Percentiles rank a stretch among this genome's conserved stretches.
phyloP scores from a whole-genome alignment of 2,888 invertebrate genomes.

The Panzeria rudis region DNA sequence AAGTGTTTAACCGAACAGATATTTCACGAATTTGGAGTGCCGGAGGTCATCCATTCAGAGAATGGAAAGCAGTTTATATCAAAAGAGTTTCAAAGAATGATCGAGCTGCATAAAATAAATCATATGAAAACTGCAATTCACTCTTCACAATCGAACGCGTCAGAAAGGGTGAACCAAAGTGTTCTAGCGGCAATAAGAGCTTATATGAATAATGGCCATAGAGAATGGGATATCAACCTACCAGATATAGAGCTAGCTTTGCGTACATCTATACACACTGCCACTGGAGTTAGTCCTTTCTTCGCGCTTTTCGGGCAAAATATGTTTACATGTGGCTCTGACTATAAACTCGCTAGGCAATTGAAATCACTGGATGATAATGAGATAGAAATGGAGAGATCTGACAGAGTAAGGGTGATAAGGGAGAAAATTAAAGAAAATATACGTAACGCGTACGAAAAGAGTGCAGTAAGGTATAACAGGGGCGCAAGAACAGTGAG shows the following conservation, averaged over 20 bases:
- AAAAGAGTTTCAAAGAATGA: neutral
- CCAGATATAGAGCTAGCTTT: neutral
- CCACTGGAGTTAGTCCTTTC: too few species aligned
- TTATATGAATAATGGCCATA: neutral
- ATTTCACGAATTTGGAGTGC: neutral
- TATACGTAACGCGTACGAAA: too few species aligned
- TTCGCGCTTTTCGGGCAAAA: too few species aligned
- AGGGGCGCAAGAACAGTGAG: too few species aligned
- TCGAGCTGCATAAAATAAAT: neutral
- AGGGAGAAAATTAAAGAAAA: conserved; percentile 39
- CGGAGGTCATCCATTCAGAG: neutral
- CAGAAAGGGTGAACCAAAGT: neutral
- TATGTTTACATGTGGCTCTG: too few species aligned
- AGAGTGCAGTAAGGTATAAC: too few species aligned
- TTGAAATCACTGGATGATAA: too few species aligned
- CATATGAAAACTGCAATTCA: neutral
- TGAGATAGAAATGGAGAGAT: too few species aligned
- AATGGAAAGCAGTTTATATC: neutral
- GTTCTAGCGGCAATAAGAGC: neutral
- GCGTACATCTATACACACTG: too few species aligned
- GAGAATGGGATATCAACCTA: neutral
- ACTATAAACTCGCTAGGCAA: too few species aligned
- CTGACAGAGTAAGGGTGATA: too few species aligned
- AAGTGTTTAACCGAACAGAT: neutral
- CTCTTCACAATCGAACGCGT: neutral